Conservation (phyloP, 2,113 vertebrate species). For the Eolophus roseicapilla region DNA sequence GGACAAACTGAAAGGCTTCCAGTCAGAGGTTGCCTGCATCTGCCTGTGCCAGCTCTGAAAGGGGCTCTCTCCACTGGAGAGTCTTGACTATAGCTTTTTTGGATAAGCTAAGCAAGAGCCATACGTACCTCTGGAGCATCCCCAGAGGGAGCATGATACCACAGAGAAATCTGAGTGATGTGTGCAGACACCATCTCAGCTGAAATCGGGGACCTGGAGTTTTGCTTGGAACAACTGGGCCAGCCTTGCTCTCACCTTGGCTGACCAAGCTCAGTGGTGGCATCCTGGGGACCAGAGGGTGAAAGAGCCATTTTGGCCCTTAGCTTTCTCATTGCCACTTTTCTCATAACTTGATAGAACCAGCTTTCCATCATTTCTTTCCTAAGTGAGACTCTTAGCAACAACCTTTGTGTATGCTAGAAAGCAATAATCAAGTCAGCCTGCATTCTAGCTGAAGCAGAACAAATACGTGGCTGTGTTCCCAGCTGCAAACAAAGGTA, state of each 20-base stretch:
- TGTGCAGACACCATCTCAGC: neutral
- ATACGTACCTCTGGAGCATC: neutral
- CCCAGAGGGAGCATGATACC: neutral
- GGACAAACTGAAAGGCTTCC: neutral
- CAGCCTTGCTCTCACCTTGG: neutral
- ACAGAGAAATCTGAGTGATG: neutral
- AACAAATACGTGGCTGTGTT: constrained; percentile 56
- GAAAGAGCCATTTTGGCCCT: neutral
- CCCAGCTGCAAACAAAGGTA: constrained; percentile 61
- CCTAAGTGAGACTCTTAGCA: neutral
- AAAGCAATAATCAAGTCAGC: constrained; percentile 42
- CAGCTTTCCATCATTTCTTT: neutral
- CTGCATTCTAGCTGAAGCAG: neutral
- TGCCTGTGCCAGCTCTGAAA: neutral
- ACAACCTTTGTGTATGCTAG: neutral
- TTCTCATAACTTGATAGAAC: neutral
- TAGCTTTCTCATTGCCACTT: neutral
- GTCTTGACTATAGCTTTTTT: neutral
- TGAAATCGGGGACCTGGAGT: neutral
- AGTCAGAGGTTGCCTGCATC: neutral
- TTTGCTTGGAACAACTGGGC: neutral
- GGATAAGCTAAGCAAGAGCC: neutral
- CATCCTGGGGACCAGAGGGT: neutral
- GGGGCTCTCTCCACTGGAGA: neutral
- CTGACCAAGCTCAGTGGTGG: neutral